These are phyloP conservation scores for Champsocephalus esox DNA, from an alignment of 2,797 vertebrate genomes.

Conservation along the genomic window DNA sequence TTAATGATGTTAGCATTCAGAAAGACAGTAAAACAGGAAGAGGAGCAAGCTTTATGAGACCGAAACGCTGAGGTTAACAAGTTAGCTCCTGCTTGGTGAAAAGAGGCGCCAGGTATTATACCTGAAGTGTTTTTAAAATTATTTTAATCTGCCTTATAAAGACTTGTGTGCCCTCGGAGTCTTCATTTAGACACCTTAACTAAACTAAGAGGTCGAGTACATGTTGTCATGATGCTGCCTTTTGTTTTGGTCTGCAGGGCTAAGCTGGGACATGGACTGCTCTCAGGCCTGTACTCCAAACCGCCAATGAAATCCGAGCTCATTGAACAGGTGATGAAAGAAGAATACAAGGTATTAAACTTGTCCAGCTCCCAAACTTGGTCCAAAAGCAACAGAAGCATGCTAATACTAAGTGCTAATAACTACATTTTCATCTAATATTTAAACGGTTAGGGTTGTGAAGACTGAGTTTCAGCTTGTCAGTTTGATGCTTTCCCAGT, in stretches of 20 bases:
- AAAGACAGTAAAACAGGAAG: neutral
- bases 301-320: slow-evolving; percentile 98
- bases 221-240: slow-evolving; percentile 16
- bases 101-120: neutral
- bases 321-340: slow-evolving; percentile 99
- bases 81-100: neutral
- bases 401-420: slow-evolving; percentile 38
- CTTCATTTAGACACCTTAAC: slow-evolving; percentile 1
- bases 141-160: neutral
- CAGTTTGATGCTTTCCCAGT: slow-evolving; percentile 7
- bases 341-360: slow-evolving; percentile 97
- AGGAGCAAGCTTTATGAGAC: neutral
- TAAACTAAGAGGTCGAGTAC: neutral
- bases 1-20: too few species aligned
- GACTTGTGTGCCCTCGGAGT: neutral
- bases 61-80: neutral
- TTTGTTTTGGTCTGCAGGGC: slow-evolving; percentile 86
- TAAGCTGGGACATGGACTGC: slow-evolving; percentile 96
- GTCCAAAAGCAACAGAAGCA: slow-evolving; percentile 63
- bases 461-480: neutral
- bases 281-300: slow-evolving; percentile 97
- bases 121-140: slow-evolving; percentile 7
- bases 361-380: slow-evolving; percentile 73
- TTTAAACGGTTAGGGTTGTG: neutral
- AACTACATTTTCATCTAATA: slow-evolving; percentile 18